Percentiles rank a stretch among this genome's conserved stretches.
Conservation (phyloP, 1,140 invertebrate species). For the Drosophila equinoxialis region DNA sequence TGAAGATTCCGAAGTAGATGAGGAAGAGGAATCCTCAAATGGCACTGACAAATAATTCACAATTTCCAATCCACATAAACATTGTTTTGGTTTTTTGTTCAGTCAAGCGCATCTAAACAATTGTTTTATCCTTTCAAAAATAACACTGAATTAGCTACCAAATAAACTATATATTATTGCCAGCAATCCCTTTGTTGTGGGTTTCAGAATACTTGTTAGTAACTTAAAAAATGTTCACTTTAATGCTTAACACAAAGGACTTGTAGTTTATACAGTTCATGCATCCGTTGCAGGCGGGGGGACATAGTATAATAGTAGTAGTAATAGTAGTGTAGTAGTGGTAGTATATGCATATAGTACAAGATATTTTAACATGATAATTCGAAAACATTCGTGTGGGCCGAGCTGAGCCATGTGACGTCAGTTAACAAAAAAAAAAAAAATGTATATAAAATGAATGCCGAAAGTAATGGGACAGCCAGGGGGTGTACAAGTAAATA, state of each 20-base stretch:
- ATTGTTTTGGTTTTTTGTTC: conserved; percentile 4
- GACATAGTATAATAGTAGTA: background rate
- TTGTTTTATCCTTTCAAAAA: conserved; percentile 32
- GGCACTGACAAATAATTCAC: conserved; percentile 39
- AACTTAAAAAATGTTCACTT: conserved; percentile 33
- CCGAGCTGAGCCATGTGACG: background rate
- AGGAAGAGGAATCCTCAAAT: conserved; percentile 55
- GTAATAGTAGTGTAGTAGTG: conserved; percentile 13
- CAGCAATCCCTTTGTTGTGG: conserved; percentile 1
- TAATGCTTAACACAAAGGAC: conserved; percentile 55
- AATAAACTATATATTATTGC: conserved; percentile 45
- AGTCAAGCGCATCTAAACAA: conserved; percentile 39
- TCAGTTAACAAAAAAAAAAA: background rate
- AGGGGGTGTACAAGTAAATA: background rate
- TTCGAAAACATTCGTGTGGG: conserved; percentile 19
- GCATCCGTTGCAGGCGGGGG: conserved; percentile 37
- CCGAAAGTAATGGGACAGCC: background rate
- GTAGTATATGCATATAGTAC: conserved; percentile 32
- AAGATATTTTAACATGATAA: conserved; percentile 49
- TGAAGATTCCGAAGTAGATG: conserved; percentile 83
- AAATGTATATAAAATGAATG: background rate
- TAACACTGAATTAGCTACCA: conserved; percentile 33
- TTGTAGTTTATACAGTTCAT: conserved; percentile 54
- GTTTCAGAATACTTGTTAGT: conserved; percentile 20
- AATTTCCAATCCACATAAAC: background rate